Conservation (phyloP, 2,797 vertebrate genomes). For the Notamacropus eugenii region DNA sequence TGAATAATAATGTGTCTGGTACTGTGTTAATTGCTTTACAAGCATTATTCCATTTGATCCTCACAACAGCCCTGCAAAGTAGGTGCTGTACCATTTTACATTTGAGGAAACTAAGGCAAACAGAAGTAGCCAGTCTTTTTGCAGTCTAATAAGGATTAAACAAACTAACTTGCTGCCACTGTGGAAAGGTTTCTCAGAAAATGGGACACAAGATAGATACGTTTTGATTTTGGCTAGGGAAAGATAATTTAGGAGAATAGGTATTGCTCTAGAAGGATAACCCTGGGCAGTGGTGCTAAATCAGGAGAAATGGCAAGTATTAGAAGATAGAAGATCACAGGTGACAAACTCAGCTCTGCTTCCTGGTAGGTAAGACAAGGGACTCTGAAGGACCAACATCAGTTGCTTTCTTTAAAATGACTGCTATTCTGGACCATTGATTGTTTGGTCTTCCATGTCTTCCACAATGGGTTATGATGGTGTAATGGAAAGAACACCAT, state of each 20-base stretch:
- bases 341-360: not conserved
- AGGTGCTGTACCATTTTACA: not conserved
- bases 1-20: not conserved
- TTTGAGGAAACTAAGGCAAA: not conserved
- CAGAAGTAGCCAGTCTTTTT: not conserved
- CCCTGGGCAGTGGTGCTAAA: not conserved
- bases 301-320: not conserved
- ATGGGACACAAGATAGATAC: not conserved
- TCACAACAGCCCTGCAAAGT: not conserved
- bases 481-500: not conserved
- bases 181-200: not conserved
- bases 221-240: not conserved
- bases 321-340: not conserved
- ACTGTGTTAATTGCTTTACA: not conserved
- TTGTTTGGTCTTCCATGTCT: not conserved
- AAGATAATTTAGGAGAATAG: not conserved
- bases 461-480: not conserved
- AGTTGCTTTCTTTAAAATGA: not conserved
- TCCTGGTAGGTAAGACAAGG: not conserved
- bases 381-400: not conserved
- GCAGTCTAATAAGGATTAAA: not conserved
- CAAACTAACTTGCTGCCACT: not conserved
- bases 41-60: not conserved
- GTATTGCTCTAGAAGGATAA: not conserved
- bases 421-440: not conserved